Evolutionary conservation across 2,888 invertebrate genomes (phyloP).

Genomic region (Lacanobia oleracea): DNA sequence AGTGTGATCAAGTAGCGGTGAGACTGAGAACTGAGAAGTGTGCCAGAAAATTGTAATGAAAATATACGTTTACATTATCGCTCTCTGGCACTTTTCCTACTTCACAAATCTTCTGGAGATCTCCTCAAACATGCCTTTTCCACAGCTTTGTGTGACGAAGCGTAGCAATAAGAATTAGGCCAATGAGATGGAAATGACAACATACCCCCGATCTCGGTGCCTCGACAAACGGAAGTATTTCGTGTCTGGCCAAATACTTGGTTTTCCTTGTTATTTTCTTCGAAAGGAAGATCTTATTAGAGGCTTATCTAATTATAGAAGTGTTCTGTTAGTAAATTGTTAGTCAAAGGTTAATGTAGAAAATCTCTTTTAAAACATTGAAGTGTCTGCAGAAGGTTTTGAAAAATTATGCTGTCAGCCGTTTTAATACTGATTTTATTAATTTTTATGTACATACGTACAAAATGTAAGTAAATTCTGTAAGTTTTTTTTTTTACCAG

Average conservation of each 20-base stretch:
- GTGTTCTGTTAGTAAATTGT: not conserved
- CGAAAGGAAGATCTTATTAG: not conserved
- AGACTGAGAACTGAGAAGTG: not conserved
- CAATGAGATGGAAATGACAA: constrained; percentile 45
- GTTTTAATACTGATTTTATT: no score
- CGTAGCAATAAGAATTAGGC: constrained; percentile 30
- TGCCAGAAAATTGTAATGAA: not conserved
- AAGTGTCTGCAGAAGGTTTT: no score
- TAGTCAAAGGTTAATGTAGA: not conserved
- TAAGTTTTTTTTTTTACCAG: no score
- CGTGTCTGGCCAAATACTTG: constrained; percentile 5
- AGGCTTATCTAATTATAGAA: constrained; percentile 1
- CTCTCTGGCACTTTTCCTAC: constrained; percentile 6
- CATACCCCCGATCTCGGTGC: constrained; percentile 19
- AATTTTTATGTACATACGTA: no score
- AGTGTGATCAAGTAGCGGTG: not conserved
- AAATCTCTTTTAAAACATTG: no score
- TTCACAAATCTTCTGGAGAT: not conserved
- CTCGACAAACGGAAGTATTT: constrained; percentile 23
- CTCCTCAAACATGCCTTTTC: constrained; percentile 4
- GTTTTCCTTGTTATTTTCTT: constrained; percentile 28
- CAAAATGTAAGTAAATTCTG: no score
- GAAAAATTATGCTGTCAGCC: no score
- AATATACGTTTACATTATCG: not conserved
- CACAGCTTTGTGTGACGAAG: not conserved